Conservation (phyloP, 2,797 vertebrate genomes). For the Atherinosoma microstoma region DNA sequence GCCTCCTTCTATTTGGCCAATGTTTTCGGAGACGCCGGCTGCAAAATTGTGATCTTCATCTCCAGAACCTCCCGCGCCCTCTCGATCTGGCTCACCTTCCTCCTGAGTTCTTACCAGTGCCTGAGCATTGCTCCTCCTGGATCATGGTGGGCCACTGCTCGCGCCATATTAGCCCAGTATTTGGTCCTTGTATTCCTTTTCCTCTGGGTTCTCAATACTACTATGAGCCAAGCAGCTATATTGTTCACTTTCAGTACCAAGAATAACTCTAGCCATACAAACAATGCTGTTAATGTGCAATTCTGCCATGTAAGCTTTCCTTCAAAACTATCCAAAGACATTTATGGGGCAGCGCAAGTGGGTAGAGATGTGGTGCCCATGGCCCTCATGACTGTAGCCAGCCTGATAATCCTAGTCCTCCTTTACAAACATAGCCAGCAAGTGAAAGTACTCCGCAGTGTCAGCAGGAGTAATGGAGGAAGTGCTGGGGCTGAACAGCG, state of each 20-base stretch:
- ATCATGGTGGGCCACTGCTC: constrained; percentile 70
- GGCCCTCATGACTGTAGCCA: constrained; percentile 78
- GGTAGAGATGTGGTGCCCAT: constrained; percentile 83
- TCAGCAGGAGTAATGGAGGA: not conserved
- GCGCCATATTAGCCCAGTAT: constrained; percentile 48
- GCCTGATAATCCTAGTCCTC: constrained; percentile 79
- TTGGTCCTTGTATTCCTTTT: constrained; percentile 70
- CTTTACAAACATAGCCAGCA: constrained; percentile 80
- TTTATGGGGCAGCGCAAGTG: constrained; percentile 75
- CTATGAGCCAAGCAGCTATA: constrained; percentile 62
- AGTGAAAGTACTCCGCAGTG: constrained; percentile 69
- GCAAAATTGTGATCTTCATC: constrained; percentile 80
- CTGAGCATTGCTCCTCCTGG: constrained; percentile 79
- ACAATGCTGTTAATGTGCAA: constrained; percentile 74
- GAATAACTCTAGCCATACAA: constrained; percentile 50
- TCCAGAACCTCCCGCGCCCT: constrained; percentile 80
- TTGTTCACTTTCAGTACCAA: constrained; percentile 65
- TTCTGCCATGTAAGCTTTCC: constrained; percentile 81
- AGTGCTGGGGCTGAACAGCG: constrained; percentile 65
- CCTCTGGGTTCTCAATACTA: constrained; percentile 79
- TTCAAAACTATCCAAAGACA: constrained; percentile 63
- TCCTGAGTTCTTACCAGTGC: constrained; percentile 81
- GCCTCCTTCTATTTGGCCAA: constrained; percentile 71
- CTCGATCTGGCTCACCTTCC: constrained; percentile 86
- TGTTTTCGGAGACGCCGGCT: constrained; percentile 74